Evolutionary conservation across 2,113 vertebrate genomes (phyloP).

Genomic region (Heteronetta atricapilla): DNA sequence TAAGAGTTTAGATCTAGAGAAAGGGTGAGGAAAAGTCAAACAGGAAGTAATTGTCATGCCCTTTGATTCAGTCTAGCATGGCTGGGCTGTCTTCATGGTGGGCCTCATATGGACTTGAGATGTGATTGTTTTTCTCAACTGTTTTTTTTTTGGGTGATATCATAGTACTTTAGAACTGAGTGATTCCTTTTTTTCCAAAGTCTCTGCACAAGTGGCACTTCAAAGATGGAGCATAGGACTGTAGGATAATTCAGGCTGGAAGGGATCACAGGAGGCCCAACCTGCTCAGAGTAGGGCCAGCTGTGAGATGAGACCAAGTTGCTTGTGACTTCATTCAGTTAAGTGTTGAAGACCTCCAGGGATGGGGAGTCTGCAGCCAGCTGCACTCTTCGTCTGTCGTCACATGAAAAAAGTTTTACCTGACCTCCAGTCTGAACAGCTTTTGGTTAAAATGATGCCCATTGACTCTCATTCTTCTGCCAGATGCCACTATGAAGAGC

Average conservation of each 20-base stretch:
- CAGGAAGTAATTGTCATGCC: not conserved
- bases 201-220: not conserved
- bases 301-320: not conserved
- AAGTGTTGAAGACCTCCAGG: not conserved
- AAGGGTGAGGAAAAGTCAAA: not conserved
- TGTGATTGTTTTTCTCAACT: not conserved
- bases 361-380: not conserved
- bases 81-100: not conserved
- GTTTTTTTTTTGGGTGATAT: not conserved
- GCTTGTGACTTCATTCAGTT: not conserved
- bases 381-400: not conserved
- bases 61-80: not conserved
- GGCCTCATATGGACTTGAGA: not conserved
- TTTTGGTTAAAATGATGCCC: not conserved
- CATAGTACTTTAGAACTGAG: rapidly evolving
- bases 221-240: not conserved
- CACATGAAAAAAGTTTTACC: not conserved
- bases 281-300: not conserved
- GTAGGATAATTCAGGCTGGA: not conserved
- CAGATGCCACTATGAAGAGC: not conserved
- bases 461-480: not conserved
- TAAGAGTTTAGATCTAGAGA: not conserved
- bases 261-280: not conserved
- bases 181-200: not conserved
- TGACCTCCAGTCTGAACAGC: not conserved